Conservation (phyloP, 2,888 invertebrate genomes). For the Lapara coniferarum region DNA sequence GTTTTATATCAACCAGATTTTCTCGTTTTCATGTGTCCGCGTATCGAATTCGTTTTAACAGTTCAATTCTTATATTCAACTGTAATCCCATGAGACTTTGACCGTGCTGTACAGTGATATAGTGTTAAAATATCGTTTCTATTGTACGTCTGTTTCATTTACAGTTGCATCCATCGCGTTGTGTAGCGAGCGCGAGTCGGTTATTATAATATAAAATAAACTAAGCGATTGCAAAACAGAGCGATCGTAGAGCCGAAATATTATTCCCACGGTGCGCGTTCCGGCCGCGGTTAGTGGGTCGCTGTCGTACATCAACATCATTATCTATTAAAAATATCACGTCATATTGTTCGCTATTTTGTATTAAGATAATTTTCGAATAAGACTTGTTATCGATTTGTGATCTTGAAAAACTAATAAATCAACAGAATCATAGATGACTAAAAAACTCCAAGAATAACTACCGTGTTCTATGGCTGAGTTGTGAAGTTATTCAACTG, state of each 20-base stretch:
- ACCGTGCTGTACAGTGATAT: neutral
- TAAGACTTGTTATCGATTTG: constrained; percentile 61
- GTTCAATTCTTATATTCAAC: constrained; percentile 6
- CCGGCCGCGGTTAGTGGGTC: constrained; percentile 54
- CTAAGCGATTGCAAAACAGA: constrained; percentile 72
- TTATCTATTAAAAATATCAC: constrained; percentile 83
- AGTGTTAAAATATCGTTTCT: too few species aligned
- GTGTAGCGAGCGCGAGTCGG: constrained; percentile 21
- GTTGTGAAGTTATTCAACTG: constrained; percentile 23
- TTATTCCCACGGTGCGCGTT: constrained; percentile 77
- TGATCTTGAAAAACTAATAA: constrained; percentile 76
- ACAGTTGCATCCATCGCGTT: constrained; percentile 20
- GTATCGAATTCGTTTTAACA: constrained; percentile 28
- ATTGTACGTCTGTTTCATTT: constrained; percentile 2
- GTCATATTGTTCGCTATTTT: constrained; percentile 82
- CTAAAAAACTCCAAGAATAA: constrained; percentile 9
- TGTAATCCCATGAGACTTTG: constrained; percentile 1
- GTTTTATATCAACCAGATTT: constrained; percentile 60
- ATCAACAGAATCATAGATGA: constrained; percentile 75
- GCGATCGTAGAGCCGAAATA: constrained; percentile 73
- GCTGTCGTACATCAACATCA: constrained; percentile 81
- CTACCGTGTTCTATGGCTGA: constrained; percentile 21
- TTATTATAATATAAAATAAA: constrained; percentile 53
- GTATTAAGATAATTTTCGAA: constrained; percentile 76
- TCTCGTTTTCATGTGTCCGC: constrained; percentile 54